Conservation (phyloP, 2,797 vertebrate genomes). For the Malacoctenus gilli region DNA sequence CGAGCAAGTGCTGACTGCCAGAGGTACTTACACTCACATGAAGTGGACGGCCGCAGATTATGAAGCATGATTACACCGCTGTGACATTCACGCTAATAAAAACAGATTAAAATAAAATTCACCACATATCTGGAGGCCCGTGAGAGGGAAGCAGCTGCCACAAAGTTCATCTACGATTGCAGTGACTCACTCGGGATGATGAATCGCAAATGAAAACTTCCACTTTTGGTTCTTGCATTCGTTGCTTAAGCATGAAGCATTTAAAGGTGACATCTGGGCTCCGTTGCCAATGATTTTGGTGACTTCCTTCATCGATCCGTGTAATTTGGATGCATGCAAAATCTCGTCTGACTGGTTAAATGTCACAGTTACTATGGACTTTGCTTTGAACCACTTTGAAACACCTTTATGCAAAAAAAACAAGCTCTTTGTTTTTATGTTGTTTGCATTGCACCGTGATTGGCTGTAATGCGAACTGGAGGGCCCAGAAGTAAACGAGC, state of each 20-base stretch:
- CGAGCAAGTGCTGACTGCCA: constrained; percentile 36
- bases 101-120: constrained; percentile 56
- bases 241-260: not conserved
- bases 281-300: not conserved
- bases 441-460: not conserved
- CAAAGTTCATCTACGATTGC: constrained; percentile 34
- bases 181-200: constrained; percentile 41
- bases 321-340: not conserved
- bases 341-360: no score
- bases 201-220: constrained; percentile 32
- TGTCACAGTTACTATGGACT: not conserved
- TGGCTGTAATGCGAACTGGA: constrained; percentile 6
- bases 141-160: constrained; percentile 34
- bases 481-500: constrained; percentile 22
- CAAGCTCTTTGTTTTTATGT: constrained; percentile 26
- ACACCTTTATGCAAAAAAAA: not conserved
- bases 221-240: constrained; percentile 18
- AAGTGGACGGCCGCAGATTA: constrained; percentile 64
- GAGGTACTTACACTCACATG: constrained; percentile 37
- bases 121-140: constrained; percentile 30
- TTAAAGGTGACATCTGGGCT: not conserved
- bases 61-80: constrained; percentile 57
- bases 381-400: constrained; percentile 14
- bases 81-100: constrained; percentile 61
- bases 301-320: not conserved